Percentiles rank a stretch among this genome's conserved stretches.
These are phyloP conservation scores for Mellivora capensis DNA, from an alignment of 2,113 vertebrate species.

Conservation along the genomic window DNA sequence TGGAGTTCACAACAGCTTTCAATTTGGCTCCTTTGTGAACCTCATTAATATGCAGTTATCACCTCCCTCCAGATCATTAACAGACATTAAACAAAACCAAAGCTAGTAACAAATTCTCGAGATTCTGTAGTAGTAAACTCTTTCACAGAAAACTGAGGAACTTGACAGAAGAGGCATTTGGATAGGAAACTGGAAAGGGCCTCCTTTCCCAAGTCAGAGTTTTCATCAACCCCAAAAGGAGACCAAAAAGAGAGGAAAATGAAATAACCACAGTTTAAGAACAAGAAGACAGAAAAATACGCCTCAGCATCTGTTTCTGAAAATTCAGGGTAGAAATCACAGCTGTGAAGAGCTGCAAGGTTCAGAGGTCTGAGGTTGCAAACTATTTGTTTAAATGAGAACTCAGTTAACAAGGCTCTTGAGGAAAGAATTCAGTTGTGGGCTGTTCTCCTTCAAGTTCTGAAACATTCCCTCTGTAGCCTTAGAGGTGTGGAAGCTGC, in stretches of 20 bases:
- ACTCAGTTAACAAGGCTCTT: background rate
- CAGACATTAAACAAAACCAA: slow-evolving; percentile 37
- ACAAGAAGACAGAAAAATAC: background rate
- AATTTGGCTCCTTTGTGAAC: slow-evolving; percentile 40
- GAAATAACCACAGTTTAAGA: background rate
- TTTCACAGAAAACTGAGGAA: background rate
- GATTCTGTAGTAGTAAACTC: background rate
- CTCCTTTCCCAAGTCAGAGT: background rate
- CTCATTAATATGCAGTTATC: slow-evolving; percentile 61
- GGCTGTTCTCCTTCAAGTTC: background rate
- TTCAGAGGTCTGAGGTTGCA: background rate
- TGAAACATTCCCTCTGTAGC: background rate
- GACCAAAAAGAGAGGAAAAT: background rate
- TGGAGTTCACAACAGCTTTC: slow-evolving; percentile 34
- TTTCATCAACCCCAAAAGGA: background rate
- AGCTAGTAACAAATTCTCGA: background rate
- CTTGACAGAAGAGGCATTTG: background rate
- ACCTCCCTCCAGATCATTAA: slow-evolving; percentile 51
- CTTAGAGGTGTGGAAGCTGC: background rate
- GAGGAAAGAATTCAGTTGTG: background rate
- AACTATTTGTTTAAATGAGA: background rate
- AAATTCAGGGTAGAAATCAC: background rate
- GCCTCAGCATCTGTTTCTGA: background rate
- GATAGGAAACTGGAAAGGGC: background rate
- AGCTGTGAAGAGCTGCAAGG: background rate